phyloP scores from a whole-genome alignment of 2,888 invertebrate species.

The Lasius fuliginosus region DNA sequence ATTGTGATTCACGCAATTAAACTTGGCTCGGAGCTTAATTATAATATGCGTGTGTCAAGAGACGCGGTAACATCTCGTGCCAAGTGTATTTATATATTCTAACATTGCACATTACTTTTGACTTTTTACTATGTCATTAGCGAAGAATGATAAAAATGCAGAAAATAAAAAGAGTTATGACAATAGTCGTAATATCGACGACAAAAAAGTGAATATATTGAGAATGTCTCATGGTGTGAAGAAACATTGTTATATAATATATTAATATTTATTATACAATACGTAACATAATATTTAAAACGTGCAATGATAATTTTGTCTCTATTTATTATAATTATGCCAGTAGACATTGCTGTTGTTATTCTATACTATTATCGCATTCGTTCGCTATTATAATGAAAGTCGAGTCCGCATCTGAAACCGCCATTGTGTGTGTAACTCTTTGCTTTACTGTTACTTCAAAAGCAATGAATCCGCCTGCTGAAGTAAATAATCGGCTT shows the following conservation, averaged over 20 bases:
- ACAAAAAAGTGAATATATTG: background rate
- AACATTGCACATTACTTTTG: background rate
- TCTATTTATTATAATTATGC: no score
- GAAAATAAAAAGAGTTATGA: no score
- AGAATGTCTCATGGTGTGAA: background rate
- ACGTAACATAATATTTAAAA: no score
- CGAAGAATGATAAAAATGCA: background rate
- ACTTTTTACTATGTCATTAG: background rate
- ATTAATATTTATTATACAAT: background rate
- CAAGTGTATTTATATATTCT: background rate
- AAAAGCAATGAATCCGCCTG: constrained; percentile 52
- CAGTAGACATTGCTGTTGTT: constrained; percentile 1
- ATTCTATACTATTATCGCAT: constrained; percentile 16
- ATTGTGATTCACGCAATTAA: constrained; percentile 14
- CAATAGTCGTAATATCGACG: background rate
- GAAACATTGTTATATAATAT: background rate
- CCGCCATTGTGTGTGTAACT: constrained; percentile 23
- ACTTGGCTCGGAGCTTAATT: constrained; percentile 8
- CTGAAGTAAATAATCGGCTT: constrained; percentile 56
- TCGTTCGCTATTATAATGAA: constrained; percentile 16
- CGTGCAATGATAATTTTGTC: background rate
- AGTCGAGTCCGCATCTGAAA: constrained; percentile 37
- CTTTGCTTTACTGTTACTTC: constrained; percentile 36
- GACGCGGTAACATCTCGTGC: background rate
- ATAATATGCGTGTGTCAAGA: background rate